phyloP scores from a whole-genome alignment of 2,113 vertebrate species.

The Cheirogaleus medius region DNA sequence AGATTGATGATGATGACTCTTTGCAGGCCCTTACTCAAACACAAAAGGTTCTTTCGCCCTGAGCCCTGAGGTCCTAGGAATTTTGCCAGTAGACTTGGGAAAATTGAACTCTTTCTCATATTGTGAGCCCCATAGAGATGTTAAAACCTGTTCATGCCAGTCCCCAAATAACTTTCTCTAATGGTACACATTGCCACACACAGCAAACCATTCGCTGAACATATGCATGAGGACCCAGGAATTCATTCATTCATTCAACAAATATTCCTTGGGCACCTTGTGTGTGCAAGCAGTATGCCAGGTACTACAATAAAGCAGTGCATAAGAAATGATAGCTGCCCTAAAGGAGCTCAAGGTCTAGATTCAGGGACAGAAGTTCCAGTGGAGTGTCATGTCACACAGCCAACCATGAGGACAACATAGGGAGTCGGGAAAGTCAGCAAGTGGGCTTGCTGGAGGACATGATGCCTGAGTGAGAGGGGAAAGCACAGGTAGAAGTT shows the following conservation, averaged over 20 bases:
- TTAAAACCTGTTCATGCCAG: neutral
- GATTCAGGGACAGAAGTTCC: neutral
- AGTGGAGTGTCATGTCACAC: neutral
- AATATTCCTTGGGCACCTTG: neutral
- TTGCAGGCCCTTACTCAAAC: accelerated
- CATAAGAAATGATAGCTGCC: neutral
- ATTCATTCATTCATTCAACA: neutral
- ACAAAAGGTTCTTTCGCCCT: neutral
- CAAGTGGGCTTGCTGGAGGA: neutral
- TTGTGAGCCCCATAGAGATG: neutral
- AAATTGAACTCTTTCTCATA: conserved; percentile 8
- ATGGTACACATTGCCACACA: neutral
- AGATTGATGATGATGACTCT: neutral
- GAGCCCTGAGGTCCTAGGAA: neutral
- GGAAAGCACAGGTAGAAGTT: neutral
- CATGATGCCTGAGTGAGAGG: neutral
- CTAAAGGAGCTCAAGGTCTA: neutral
- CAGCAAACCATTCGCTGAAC: neutral
- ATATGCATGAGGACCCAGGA: neutral
- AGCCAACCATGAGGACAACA: neutral
- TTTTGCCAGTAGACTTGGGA: neutral
- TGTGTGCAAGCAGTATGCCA: neutral
- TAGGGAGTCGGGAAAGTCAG: neutral
- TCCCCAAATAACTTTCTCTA: neutral
- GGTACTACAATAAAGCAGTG: neutral